Conservation (phyloP, 37 sponge, comb jelly and placozoan genomes). For the Theonella swinhoei region DNA sequence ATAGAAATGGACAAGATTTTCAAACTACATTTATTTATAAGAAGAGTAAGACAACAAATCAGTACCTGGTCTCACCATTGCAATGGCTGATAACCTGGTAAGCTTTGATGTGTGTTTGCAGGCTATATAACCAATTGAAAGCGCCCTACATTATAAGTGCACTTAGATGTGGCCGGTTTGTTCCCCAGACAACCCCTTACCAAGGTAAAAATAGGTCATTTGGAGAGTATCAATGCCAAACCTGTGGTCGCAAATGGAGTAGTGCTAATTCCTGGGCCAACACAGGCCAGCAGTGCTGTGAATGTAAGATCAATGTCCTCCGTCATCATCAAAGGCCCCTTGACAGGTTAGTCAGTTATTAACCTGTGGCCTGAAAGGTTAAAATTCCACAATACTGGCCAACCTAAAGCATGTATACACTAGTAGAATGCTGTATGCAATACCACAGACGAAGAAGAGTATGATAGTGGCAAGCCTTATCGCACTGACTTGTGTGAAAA, state of each 20-base stretch:
- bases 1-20: no score
- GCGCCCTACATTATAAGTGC: no score
- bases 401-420: neutral
- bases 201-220: slow-evolving; percentile 46
- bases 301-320: slow-evolving; percentile 54
- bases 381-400: no score
- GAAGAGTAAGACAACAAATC: no score
- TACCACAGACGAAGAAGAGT: neutral
- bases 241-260: slow-evolving; percentile 42
- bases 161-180: no score
- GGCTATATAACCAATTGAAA: no score
- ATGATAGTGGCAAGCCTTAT: slow-evolving; percentile 50
- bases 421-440: neutral
- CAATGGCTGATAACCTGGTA: no score
- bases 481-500: slow-evolving; percentile 53
- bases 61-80: no score
- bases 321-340: slow-evolving; percentile 39
- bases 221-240: slow-evolving; percentile 57
- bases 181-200: slow-evolving; percentile 71
- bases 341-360: neutral
- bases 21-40: no score
- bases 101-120: no score
- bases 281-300: slow-evolving; percentile 48
- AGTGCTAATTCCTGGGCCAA: slow-evolving; percentile 77
- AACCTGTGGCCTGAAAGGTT: no score